phyloP scores from a whole-genome alignment of 2,113 vertebrate genomes.

The Anas platyrhynchos region DNA sequence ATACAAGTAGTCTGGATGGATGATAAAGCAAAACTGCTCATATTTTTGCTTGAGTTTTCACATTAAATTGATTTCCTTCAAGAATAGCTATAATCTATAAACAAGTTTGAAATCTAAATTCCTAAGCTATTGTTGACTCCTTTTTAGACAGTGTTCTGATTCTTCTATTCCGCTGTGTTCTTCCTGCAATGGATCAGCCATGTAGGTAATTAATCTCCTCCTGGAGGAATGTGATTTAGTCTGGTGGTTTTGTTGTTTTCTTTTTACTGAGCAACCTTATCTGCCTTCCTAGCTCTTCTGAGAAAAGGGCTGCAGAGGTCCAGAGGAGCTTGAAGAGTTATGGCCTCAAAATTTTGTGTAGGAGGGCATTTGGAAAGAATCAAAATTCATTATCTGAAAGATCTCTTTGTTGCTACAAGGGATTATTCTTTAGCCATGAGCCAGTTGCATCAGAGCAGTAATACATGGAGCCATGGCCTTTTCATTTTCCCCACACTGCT shows the following conservation, averaged over 20 bases:
- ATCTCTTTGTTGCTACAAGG: background rate
- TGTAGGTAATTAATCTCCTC: background rate
- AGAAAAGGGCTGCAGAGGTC: background rate
- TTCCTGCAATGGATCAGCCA: background rate
- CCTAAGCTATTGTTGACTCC: background rate
- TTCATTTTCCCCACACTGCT: background rate
- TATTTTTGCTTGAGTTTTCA: background rate
- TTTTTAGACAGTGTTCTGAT: background rate
- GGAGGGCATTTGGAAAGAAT: background rate
- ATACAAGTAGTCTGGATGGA: background rate
- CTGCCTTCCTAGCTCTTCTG: background rate
- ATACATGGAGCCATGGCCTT: accelerated
- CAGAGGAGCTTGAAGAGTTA: background rate
- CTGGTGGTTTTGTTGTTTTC: background rate
- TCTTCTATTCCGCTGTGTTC: background rate
- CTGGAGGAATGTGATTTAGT: background rate
- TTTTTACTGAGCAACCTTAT: background rate
- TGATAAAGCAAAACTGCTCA: background rate
- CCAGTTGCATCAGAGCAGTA: background rate
- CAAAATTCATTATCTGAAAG: background rate
- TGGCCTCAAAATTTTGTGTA: background rate
- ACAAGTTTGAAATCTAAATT: background rate
- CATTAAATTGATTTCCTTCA: background rate
- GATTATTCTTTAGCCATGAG: background rate
- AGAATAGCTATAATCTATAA: background rate